Conservation (phyloP, 2,888 invertebrate genomes). For the Ophion ventricosus region DNA sequence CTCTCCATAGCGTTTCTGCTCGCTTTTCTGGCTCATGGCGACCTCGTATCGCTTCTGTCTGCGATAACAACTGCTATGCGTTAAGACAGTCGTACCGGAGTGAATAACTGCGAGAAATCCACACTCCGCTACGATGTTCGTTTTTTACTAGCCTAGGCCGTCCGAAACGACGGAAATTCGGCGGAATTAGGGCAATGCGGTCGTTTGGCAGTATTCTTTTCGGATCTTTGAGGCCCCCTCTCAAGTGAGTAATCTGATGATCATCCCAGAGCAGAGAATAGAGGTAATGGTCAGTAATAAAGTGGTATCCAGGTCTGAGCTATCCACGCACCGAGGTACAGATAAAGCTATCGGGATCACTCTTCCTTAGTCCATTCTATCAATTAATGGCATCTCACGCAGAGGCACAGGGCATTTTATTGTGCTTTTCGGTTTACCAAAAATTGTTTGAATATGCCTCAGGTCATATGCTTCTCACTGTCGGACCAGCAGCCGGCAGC, state of each 20-base stretch:
- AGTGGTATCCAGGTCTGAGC: constrained; percentile 41
- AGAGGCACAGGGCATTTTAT: constrained; percentile 1
- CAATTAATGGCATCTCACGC: constrained; percentile 57
- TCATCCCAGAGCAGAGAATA: constrained; percentile 24
- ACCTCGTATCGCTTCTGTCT: constrained; percentile 1
- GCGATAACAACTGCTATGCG: background rate
- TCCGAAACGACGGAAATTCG: constrained; percentile 33
- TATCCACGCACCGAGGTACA: background rate
- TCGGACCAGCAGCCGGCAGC: background rate
- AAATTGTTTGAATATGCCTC: background rate
- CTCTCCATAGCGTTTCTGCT: constrained; percentile 14
- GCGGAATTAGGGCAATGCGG: constrained; percentile 36
- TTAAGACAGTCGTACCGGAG: constrained; percentile 14
- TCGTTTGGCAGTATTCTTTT: constrained; percentile 29
- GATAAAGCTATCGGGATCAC: constrained; percentile 48
- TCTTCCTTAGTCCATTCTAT: constrained; percentile 20
- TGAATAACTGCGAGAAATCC: constrained; percentile 39
- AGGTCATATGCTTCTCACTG: background rate
- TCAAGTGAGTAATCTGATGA: constrained; percentile 30
- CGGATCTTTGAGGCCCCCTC: constrained; percentile 12
- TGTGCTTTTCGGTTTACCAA: background rate
- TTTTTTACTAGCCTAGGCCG: constrained; percentile 51
- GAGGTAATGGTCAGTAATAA: constrained; percentile 35
- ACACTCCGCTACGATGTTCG: constrained; percentile 43
- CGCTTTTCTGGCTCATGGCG: constrained; percentile 10